These are phyloP conservation scores for Anoplolepis gracilipes DNA, from an alignment of 1,140 invertebrate genomes.

Conservation along the genomic window DNA sequence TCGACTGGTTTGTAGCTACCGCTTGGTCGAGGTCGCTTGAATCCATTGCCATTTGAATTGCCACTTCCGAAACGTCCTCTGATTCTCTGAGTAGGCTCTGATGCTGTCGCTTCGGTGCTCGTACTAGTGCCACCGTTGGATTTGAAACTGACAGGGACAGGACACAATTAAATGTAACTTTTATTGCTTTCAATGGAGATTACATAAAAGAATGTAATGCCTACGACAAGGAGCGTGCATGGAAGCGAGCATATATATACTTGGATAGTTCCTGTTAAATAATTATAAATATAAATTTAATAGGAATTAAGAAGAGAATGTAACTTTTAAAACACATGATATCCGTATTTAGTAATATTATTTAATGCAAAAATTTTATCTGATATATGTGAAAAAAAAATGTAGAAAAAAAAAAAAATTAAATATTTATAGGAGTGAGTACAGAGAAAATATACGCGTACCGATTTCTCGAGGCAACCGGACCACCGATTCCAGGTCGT, in stretches of 20 bases:
- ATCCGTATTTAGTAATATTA: too few species aligned
- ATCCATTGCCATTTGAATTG: slow-evolving; percentile 61
- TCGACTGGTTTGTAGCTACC: slow-evolving; percentile 72
- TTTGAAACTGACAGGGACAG: slow-evolving; percentile 73
- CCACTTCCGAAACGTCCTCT: slow-evolving; percentile 78
- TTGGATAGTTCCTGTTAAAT: too few species aligned
- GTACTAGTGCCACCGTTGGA: slow-evolving; percentile 70
- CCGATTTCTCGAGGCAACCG: slow-evolving; percentile 79
- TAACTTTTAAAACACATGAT: slow-evolving; percentile 1
- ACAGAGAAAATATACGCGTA: slow-evolving; percentile 27
- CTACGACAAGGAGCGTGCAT: too few species aligned
- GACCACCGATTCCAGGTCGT: slow-evolving; percentile 77
- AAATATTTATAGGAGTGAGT: too few species aligned
- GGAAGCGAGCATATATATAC: too few species aligned
- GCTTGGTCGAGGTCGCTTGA: slow-evolving; percentile 80
- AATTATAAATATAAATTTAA: too few species aligned
- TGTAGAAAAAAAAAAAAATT: too few species aligned
- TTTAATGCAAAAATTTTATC: too few species aligned
- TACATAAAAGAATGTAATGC: too few species aligned
- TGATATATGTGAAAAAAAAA: too few species aligned
- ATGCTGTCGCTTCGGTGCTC: slow-evolving; percentile 73
- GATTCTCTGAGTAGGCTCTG: slow-evolving; percentile 75
- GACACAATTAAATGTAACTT: not conserved
- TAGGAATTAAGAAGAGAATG: not conserved
- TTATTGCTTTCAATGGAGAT: not conserved